Conservation (phyloP, 2,888 invertebrate genomes). For the Aethes cnicana region DNA sequence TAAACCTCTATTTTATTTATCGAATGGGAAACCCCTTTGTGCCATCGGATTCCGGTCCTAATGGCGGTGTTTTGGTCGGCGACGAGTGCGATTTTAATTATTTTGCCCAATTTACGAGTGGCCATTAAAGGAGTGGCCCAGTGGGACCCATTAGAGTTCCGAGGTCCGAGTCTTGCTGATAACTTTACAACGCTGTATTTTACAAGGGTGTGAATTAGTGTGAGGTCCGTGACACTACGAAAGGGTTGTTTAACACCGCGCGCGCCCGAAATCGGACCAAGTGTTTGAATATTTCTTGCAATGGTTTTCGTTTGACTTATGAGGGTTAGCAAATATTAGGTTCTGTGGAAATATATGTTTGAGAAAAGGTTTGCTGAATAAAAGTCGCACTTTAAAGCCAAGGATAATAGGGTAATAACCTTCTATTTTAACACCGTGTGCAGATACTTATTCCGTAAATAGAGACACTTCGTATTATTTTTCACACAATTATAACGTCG, state of each 20-base stretch:
- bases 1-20: slow-evolving; percentile 68
- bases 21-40: slow-evolving; percentile 74
- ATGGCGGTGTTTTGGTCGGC: slow-evolving; percentile 76
- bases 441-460: too few relatives aligned
- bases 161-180: slow-evolving; percentile 75
- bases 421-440: too few relatives aligned
- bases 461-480: too few relatives aligned
- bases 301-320: too few relatives aligned
- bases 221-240: slow-evolving; percentile 51
- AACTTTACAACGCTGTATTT: slow-evolving; percentile 74
- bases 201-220: slow-evolving; percentile 68
- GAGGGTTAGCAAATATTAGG: too few relatives aligned
- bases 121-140: slow-evolving; percentile 78
- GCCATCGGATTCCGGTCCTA: slow-evolving; percentile 53
- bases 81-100: slow-evolving; percentile 78
- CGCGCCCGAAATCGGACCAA: neutral
- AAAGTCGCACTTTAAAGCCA: too few relatives aligned
- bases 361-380: too few relatives aligned
- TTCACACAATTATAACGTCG: neutral
- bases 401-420: too few relatives aligned
- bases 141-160: slow-evolving; percentile 68
- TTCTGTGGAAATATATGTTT: too few relatives aligned
- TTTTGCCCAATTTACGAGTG: slow-evolving; percentile 82
- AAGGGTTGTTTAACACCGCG: slow-evolving; percentile 3
- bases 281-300: neutral